Evolutionary conservation across 2,888 invertebrate genomes (phyloP).

Genomic region (Apantesis nais): DNA sequence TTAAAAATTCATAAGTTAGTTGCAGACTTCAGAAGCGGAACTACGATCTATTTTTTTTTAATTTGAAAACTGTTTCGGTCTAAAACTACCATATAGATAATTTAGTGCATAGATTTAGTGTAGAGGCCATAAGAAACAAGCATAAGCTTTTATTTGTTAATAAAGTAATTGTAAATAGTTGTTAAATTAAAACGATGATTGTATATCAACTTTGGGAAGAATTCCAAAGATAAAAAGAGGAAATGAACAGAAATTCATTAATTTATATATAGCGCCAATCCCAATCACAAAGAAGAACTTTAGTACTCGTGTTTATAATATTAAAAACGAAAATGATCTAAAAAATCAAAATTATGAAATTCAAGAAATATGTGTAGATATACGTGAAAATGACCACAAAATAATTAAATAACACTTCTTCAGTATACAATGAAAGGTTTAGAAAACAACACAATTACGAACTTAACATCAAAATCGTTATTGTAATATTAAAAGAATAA

Average conservation of each 20-base stretch:
- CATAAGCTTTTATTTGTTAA: not conserved
- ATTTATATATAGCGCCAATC: no score
- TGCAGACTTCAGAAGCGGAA: no score
- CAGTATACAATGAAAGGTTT: conserved; percentile 2
- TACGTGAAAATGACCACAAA: not conserved
- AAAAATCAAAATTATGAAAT: not conserved
- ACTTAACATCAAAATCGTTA: conserved; percentile 35
- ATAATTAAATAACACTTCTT: not conserved
- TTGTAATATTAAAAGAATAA: conserved; percentile 35
- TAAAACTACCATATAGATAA: not conserved
- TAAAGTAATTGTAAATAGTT: not conserved
- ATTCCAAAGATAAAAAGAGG: not conserved
- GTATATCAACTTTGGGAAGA: not conserved
- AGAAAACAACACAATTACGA: conserved; percentile 33
- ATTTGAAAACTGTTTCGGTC: not conserved
- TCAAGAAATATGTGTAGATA: not conserved
- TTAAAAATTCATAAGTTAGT: conserved; percentile 39
- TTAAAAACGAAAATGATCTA: not conserved
- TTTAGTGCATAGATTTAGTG: not conserved
- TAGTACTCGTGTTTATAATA: not conserved
- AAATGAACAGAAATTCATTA: not conserved
- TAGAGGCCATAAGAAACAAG: not conserved
- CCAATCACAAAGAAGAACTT: not conserved
- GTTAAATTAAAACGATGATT: not conserved
- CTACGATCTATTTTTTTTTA: no score